Conservation (phyloP, 2,888 invertebrate genomes). For the Coelopa pilipes region DNA sequence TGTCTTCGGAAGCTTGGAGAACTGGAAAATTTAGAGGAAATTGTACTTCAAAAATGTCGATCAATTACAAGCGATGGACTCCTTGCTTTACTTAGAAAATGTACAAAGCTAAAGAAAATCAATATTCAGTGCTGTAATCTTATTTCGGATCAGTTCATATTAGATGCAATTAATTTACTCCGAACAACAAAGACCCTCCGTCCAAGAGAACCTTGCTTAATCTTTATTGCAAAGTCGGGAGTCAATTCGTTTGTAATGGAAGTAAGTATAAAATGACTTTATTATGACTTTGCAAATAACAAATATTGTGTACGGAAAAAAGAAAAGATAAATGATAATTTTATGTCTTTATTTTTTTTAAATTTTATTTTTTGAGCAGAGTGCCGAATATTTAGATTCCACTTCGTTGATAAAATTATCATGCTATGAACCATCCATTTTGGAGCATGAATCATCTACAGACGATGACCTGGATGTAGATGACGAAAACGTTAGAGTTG, state of each 20-base stretch:
- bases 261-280: background rate
- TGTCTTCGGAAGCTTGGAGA: conserved; percentile 30
- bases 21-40: conserved; percentile 37
- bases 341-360: background rate
- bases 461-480: conserved; percentile 32
- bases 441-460: background rate
- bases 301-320: background rate
- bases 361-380: conserved; percentile 14
- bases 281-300: background rate
- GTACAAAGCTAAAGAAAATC: conserved; percentile 32
- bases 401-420: conserved; percentile 30
- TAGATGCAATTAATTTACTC: conserved; percentile 30
- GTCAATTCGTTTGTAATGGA: conserved; percentile 17
- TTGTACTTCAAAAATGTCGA: conserved; percentile 30
- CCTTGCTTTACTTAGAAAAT: conserved; percentile 24
- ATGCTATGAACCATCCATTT: conserved; percentile 4
- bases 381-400: conserved; percentile 17
- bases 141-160: conserved; percentile 34
- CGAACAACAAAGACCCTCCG: conserved; percentile 15
- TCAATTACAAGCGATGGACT: conserved; percentile 35
- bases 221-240: conserved; percentile 26
- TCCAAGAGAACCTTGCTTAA: conserved; percentile 21
- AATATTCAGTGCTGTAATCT: conserved; percentile 37
- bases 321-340: background rate
- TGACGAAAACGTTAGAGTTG: background rate